Base-by-base conservation (phyloP, 2,797 vertebrate species). In the Lacerta bilineata region DNA sequence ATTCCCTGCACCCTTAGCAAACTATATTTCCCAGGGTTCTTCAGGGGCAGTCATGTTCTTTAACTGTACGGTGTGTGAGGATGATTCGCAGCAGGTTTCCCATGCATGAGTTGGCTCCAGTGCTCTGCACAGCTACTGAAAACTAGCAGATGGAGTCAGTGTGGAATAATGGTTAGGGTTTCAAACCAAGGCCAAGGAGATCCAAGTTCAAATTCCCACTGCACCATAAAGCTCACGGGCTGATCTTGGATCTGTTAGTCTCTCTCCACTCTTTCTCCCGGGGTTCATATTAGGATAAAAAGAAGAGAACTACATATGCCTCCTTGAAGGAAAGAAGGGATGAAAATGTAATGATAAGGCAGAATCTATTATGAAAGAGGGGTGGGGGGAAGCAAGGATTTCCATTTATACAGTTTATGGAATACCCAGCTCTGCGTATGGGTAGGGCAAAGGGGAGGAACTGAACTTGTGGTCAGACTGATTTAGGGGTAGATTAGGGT, bases 1-100 rank as follows among this genome's bases (percentile, higher is more conserved):
- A 50, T 50, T 50, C 46, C 46, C 46, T 11, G 11, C 46, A 50
- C 46, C 46, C 46, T 46, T 50, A 13, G 11, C 46, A 50, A 50
- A 50, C 46, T 50, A 50, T 13, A 50, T 50, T 50, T 50, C 46
- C 46, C 46, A 50, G 46, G 46, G 11, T 50, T 50, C 46, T 50
- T 10, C 1, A 1, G 46, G 46, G 46, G 3, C 46, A 0, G 11
- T 50, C 46, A 50, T 1, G 0, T 50, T 50, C 46, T 50, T 50
- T 50, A 50, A 61, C 36, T 9, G 10, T 7, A 41, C 25, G 6
- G 5, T n/a, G 6, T 66, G 20, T 5, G 20, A 41, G 55, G 4
- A 20, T 8, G 9, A 66, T 81, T 79, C 18, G 13, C 6, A 59
- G 15, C n/a, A 15, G 13, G 15, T 41, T 68, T 82, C 61, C 23